These are phyloP conservation scores for Melipona quadrifasciata DNA, from an alignment of 1,140 invertebrate species.

Conservation along the genomic window DNA sequence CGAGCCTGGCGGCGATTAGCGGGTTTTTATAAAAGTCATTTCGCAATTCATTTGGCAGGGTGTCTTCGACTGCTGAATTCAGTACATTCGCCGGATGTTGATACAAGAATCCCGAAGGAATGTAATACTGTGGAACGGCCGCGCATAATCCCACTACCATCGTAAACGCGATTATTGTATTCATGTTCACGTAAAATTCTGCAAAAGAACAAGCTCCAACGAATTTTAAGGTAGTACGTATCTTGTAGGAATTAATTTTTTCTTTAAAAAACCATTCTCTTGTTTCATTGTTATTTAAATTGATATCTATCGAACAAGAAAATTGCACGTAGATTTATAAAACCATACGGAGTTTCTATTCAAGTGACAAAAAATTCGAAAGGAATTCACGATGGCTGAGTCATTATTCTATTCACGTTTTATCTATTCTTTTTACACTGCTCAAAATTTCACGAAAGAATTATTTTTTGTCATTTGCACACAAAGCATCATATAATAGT, in stretches of 20 bases:
- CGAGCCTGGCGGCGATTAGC: slow-evolving; percentile 85
- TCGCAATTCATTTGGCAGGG: slow-evolving; percentile 83
- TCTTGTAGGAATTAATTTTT: neutral
- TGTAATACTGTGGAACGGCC: slow-evolving; percentile 70
- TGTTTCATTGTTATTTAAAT: neutral
- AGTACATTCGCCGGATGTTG: slow-evolving; percentile 84
- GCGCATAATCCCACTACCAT: slow-evolving; percentile 53
- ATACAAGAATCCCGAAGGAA: slow-evolving; percentile 57
- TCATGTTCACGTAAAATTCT: slow-evolving; percentile 3
- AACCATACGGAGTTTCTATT: neutral
- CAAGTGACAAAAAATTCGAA: neutral
- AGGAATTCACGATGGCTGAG: neutral
- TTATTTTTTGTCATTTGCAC: neutral
- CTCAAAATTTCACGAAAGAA: neutral
- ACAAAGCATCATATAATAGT: neutral
- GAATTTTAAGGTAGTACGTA: neutral
- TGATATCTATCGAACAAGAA: neutral
- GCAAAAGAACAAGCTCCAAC: neutral
- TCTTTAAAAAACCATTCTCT: neutral
- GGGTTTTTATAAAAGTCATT: slow-evolving; percentile 91
- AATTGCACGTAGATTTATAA: neutral
- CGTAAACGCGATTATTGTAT: slow-evolving; percentile 28
- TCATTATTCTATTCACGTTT: neutral
- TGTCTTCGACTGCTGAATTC: slow-evolving; percentile 83
- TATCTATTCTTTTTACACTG: neutral